These are phyloP conservation scores for Leucoma salicis DNA, from an alignment of 2,888 invertebrate species.

Conservation along the genomic window DNA sequence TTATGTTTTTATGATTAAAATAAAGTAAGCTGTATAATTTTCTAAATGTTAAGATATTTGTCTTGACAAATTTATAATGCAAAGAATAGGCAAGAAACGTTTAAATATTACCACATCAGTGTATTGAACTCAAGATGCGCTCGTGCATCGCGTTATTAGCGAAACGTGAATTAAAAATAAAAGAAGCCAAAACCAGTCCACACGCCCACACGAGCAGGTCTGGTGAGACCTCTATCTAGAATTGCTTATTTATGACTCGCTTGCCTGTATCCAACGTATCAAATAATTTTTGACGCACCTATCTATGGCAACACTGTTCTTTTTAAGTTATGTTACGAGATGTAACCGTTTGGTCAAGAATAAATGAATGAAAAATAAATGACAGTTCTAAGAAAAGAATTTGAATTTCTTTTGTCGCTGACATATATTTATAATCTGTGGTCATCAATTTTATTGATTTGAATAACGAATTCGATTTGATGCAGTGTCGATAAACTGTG, in stretches of 20 bases:
- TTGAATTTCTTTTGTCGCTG: slow-evolving; percentile 10
- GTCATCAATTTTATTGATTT: slow-evolving; percentile 16
- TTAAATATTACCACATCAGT: slow-evolving; percentile 33
- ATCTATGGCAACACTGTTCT: slow-evolving; percentile 28
- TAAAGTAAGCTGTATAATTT: too few species aligned
- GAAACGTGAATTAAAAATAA: slow-evolving; percentile 50
- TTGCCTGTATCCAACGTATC: slow-evolving; percentile 28
- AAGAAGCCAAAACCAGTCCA: slow-evolving; percentile 40
- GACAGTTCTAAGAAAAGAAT: slow-evolving; percentile 10
- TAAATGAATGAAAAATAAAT: too few species aligned
- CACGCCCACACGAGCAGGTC: slow-evolving; percentile 48
- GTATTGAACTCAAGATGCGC: slow-evolving; percentile 51
- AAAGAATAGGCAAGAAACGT: too few species aligned
- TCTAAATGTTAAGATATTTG: too few species aligned
- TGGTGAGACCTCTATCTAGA: slow-evolving; percentile 43
- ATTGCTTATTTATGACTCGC: slow-evolving; percentile 54
- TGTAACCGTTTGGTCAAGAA: slow-evolving; percentile 1
- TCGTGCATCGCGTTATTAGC: slow-evolving; percentile 51
- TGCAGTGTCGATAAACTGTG: slow-evolving; percentile 17
- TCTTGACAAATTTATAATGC: too few species aligned
- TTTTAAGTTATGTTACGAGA: slow-evolving; percentile 7
- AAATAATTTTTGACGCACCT: slow-evolving; percentile 23
- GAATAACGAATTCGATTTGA: slow-evolving; percentile 17
- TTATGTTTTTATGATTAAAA: too few species aligned
- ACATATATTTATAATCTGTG: slow-evolving; percentile 8